A percentile compares a stretch with the other conserved stretches of the same genome.
phyloP scores from a whole-genome alignment of 23 tunicate species.

The Clavelina lepadiformis region DNA sequence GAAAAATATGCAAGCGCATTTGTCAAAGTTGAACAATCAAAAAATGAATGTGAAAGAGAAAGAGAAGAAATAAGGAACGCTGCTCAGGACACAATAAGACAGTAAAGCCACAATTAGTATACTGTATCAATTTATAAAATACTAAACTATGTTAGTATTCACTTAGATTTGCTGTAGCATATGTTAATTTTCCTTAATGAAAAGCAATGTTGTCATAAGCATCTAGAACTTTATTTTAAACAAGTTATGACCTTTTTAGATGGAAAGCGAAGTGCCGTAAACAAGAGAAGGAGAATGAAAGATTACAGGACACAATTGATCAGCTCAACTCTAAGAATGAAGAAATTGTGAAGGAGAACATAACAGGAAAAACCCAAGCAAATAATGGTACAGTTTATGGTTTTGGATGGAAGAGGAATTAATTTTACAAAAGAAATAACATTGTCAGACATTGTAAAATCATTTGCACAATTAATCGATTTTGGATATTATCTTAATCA shows the following conservation, averaged over 20 bases:
- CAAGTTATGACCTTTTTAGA: too few relatives aligned
- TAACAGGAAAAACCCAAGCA: conserved; percentile 67
- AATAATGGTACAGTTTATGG: conserved; percentile 41
- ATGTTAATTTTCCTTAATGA: too few relatives aligned
- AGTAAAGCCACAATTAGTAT: too few relatives aligned
- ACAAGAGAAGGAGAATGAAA: conserved; percentile 83
- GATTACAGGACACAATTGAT: conserved; percentile 63
- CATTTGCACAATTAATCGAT: too few relatives aligned
- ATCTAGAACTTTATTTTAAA: too few relatives aligned
- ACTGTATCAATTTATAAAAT: too few relatives aligned
- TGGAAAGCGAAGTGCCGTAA: conserved; percentile 89
- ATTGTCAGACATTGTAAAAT: too few relatives aligned
- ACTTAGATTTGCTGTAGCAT: too few relatives aligned
- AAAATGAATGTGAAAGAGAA: conserved; percentile 53
- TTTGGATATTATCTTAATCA: background rate
- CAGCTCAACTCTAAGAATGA: conserved; percentile 66
- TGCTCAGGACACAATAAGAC: conserved; percentile 81
- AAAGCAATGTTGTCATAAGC: too few relatives aligned
- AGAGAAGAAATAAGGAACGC: conserved; percentile 55
- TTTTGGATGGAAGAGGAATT: background rate
- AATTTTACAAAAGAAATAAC: background rate
- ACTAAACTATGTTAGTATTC: too few relatives aligned
- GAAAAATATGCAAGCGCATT: conserved; percentile 42
- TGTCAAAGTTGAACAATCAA: conserved; percentile 34
- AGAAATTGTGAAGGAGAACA: conserved; percentile 53